Evolutionary conservation across 2,113 vertebrate species (phyloP), one percentile per base, ranked within the genome.

Genomic region (Progne subis): DNA sequence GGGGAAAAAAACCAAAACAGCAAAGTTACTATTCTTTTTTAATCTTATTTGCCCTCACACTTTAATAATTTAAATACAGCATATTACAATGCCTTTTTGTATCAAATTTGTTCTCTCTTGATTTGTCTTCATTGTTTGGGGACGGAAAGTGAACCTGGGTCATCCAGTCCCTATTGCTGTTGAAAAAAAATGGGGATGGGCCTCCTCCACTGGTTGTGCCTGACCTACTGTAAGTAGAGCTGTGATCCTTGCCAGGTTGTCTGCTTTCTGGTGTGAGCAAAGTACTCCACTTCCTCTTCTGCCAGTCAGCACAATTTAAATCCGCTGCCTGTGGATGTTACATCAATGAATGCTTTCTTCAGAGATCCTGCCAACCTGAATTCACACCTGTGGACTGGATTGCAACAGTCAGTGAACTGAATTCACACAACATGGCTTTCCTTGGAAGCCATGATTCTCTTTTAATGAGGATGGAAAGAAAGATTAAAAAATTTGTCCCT

Each of bases 171-270:
- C 24, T 56, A 0, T 34, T 68, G n/a, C n/a, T 88, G 8, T 29
- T 65, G 34, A 52, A 53, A 53, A 37, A 82, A 71, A 59, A 18
- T 0, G 0, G 23, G 72, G 52, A 52, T 1, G 0, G 13, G 12
- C 19, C 8, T 90, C 17, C 32, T 76, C 20, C 20, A 12, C 12
- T 87, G 19, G 37, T 53, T 55, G 29, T 83, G 82, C 23, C 43
- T 8, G 7, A 37, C n/a, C 69, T 89, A 1, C 37, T 74, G 12
- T 12, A 57, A 50, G 6, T 43, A 57, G 79, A 69, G 14, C 37
- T 0, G 0, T 1, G 2, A 70, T 92, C 56, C 20, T 56, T 75
- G 28, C 71, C 3, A 0, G 21, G 19, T 29, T 49, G 5, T 67
- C 21, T 75, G 37, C n/a, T 75, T 76, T 84, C 25, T 84, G 41